A percentile compares a stretch with the other conserved stretches of the same genome.
phyloP scores from a whole-genome alignment of 2,113 vertebrate species.

The Procapra przewalskii region DNA sequence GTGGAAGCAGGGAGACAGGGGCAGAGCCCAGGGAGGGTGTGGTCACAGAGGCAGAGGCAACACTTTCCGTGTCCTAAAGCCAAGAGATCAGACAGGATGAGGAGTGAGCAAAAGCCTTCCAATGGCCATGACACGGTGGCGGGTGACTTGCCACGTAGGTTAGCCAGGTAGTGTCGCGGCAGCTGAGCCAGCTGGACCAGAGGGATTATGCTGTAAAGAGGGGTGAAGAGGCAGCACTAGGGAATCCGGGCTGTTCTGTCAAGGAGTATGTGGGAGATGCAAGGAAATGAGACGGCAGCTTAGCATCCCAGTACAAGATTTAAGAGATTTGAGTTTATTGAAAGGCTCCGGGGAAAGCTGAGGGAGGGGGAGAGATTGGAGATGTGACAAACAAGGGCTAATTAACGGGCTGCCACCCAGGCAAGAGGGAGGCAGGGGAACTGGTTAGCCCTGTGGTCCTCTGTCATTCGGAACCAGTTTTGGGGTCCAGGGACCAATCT shows the following conservation, averaged over 20 bases:
- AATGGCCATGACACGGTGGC: accelerated
- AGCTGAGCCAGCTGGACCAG: not conserved
- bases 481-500: not conserved
- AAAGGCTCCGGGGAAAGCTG: not conserved
- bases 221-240: not conserved
- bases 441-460: not conserved
- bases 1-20: not conserved
- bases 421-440: not conserved
- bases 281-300: not conserved
- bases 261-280: not conserved
- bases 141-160: not conserved
- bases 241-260: not conserved
- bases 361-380: not conserved
- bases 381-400: not conserved
- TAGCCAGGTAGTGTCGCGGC: not conserved
- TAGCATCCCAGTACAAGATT: not conserved
- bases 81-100: not conserved
- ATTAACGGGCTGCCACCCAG: not conserved
- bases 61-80: not conserved
- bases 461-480: not conserved
- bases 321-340: not conserved
- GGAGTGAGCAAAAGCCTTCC: not conserved
- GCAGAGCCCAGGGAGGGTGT: not conserved
- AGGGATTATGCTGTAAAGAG: not conserved
- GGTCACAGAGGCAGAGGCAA: not conserved